phyloP scores from a whole-genome alignment of 2,797 vertebrate genomes.

The Typhlichthys subterraneus region DNA sequence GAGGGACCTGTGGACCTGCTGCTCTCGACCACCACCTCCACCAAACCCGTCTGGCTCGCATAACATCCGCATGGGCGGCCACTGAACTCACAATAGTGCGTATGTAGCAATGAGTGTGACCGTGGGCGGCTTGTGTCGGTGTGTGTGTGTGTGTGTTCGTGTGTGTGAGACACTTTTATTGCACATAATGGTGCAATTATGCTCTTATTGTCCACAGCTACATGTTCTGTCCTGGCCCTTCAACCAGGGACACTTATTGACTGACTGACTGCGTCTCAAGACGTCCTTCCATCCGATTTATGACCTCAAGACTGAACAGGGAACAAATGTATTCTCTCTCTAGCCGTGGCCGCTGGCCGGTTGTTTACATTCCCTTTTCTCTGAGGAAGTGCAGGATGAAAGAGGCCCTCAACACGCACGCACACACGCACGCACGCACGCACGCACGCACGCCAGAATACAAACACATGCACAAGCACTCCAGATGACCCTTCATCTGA shows the following conservation, averaged over 20 bases:
- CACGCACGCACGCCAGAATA: constrained; percentile 34
- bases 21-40: constrained; percentile 58
- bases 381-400: constrained; percentile 92
- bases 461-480: constrained; percentile 18
- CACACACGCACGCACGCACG: constrained; percentile 32
- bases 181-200: background rate
- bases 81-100: constrained; percentile 36
- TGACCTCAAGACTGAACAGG: constrained; percentile 17
- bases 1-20: constrained; percentile 57
- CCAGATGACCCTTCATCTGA: background rate
- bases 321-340: background rate
- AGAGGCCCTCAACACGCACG: constrained; percentile 75
- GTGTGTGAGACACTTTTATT: too few relatives aligned
- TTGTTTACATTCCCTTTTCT: constrained; percentile 92
- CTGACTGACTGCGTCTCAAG: too few relatives aligned
- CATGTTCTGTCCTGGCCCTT: background rate
- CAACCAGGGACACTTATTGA: too few relatives aligned
- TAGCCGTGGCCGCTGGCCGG: constrained; percentile 79
- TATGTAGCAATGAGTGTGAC: constrained; percentile 35
- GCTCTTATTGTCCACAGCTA: background rate
- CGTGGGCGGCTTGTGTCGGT: constrained; percentile 44
- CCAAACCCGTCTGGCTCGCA: constrained; percentile 22
- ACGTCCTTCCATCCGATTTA: too few relatives aligned
- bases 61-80: constrained; percentile 10
- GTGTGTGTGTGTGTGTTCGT: constrained; percentile 12